Conservation (phyloP, 1,140 invertebrate genomes). For the Drosophila subobscura region DNA sequence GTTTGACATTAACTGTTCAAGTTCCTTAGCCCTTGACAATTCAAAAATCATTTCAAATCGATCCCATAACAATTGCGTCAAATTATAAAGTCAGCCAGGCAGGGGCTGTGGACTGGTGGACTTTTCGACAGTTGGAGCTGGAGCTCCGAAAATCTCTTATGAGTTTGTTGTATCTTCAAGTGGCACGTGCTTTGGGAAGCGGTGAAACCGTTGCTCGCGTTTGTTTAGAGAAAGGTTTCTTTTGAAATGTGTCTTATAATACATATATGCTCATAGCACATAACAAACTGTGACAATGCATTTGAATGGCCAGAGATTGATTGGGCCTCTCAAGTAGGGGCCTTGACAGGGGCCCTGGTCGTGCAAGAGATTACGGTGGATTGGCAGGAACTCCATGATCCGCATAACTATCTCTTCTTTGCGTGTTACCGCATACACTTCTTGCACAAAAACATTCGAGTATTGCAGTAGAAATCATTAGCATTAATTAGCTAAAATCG, state of each 20-base stretch:
- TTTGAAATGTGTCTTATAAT: conserved; percentile 47
- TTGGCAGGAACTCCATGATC: conserved; percentile 14
- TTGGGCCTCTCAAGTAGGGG: conserved; percentile 61
- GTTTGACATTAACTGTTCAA: conserved; percentile 74
- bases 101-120: conserved; percentile 18
- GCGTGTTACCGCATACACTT: background rate
- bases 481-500: conserved; percentile 71
- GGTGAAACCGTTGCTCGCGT: conserved; percentile 75
- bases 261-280: conserved; percentile 22
- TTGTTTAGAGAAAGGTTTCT: conserved; percentile 78
- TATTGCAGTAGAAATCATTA: conserved; percentile 50
- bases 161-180: conserved; percentile 59
- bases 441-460: background rate
- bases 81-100: conserved; percentile 69
- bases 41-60: conserved; percentile 68
- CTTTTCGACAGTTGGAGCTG: conserved; percentile 3
- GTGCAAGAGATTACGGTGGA: conserved; percentile 34
- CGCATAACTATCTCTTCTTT: no score
- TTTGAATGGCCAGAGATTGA: conserved; percentile 60
- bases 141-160: conserved; percentile 20
- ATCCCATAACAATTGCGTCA: conserved; percentile 74
- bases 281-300: conserved; percentile 63
- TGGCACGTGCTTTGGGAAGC: conserved; percentile 76
- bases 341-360: background rate
- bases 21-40: conserved; percentile 67